Conservation (phyloP, 2,797 vertebrate genomes). For the Gallinago solitaria region DNA sequence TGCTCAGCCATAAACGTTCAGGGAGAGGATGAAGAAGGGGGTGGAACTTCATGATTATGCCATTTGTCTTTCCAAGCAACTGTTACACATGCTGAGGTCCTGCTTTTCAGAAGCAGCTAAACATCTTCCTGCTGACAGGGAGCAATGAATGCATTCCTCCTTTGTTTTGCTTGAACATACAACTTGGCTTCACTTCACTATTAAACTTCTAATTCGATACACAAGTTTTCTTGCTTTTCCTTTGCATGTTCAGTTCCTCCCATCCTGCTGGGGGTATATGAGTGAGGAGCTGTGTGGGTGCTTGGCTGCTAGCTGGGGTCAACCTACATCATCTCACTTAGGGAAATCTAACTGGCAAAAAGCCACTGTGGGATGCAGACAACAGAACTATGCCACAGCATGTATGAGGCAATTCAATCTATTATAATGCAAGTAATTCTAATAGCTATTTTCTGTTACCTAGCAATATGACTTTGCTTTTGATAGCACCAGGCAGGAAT, state of each 20-base stretch:
- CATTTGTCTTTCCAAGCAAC: not conserved
- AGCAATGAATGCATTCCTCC: not conserved
- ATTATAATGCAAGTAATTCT: not conserved
- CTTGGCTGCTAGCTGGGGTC: not conserved
- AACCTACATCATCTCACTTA: not conserved
- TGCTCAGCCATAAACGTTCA: not conserved
- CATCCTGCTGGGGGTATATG: accelerated
- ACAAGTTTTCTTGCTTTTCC: not conserved
- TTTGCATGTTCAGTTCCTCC: not conserved
- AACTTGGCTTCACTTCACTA: not conserved
- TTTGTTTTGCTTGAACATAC: not conserved
- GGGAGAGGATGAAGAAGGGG: not conserved
- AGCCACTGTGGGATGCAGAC: not conserved
- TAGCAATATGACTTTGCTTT: not conserved
- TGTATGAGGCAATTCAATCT: not conserved
- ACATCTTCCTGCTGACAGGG: not conserved
- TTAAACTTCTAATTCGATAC: not conserved
- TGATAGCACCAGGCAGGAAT: not conserved
- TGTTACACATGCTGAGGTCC: not conserved
- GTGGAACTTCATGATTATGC: not conserved
- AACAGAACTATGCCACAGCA: not conserved
- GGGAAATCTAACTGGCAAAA: not conserved
- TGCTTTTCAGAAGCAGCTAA: not conserved
- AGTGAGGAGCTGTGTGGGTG: not conserved
- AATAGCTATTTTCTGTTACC: not conserved